phyloP scores from a whole-genome alignment of 2,888 invertebrate species.

The Oscheius sp. region DNA sequence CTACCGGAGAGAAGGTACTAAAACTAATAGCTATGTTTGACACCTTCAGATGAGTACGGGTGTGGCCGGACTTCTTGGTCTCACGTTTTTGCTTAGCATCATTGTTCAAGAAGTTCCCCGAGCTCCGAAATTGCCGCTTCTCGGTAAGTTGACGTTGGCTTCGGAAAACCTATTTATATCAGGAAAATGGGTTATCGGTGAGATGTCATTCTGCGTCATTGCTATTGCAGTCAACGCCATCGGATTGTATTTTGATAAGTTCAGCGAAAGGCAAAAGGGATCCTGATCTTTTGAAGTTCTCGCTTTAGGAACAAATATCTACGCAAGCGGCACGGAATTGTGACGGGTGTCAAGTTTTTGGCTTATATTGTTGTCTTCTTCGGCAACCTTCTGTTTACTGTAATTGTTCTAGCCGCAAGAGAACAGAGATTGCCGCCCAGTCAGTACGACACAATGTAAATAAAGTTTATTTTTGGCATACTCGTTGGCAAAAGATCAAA shows the following conservation, averaged over 20 bases:
- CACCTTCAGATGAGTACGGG: slow-evolving; percentile 23
- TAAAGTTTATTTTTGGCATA: background rate
- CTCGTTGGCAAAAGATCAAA: too few species aligned
- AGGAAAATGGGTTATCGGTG: slow-evolving; percentile 32
- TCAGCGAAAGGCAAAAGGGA: background rate
- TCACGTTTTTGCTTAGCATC: slow-evolving; percentile 30
- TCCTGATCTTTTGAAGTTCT: background rate
- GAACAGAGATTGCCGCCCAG: background rate
- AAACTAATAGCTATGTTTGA: too few species aligned
- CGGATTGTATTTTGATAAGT: slow-evolving; percentile 7
- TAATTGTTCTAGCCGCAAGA: slow-evolving; percentile 2
- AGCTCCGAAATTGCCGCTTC: slow-evolving; percentile 21
- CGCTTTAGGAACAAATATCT: background rate
- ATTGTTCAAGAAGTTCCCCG: slow-evolving; percentile 25
- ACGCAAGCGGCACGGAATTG: background rate
- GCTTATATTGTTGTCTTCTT: slow-evolving; percentile 10
- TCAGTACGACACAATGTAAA: slow-evolving; percentile 26
- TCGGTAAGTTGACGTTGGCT: slow-evolving; percentile 9
- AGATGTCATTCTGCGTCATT: slow-evolving; percentile 30
- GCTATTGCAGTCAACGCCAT: slow-evolving; percentile 17
- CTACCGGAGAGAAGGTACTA: slow-evolving; percentile 18
- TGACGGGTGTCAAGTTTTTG: background rate
- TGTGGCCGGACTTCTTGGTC: slow-evolving; percentile 20
- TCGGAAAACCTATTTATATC: background rate
- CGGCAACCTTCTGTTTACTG: slow-evolving; percentile 11